Base-by-base conservation (phyloP, 1,140 invertebrate species). In the Hermetia illucens region DNA sequence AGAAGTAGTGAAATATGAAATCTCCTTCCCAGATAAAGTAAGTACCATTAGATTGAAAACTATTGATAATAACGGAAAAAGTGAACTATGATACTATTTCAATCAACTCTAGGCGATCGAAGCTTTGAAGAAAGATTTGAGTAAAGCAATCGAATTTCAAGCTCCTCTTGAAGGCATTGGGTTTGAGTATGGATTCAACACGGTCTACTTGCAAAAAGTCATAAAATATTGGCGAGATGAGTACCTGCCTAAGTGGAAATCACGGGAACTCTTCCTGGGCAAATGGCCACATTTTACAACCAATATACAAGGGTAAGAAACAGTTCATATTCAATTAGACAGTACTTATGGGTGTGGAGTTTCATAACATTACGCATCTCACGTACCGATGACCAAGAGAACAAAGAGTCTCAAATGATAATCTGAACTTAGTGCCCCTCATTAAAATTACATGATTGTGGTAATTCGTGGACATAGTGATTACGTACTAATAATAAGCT, bases 151-250 rank as follows among this genome's bases (percentile, higher is more conserved):
- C 52, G 6, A 12, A 12, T 48, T 40, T 0, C 40, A 57, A 0
- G 45, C 63, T n/a, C n/a, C n/a, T n/a, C n/a, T n/a, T n/a, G 4
- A n/a, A n/a, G n/a, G 71, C 80, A 0, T 48, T 88, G 29, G 73
- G 82, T 88, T 86, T 44, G 58, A 74, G 40, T 88, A 87, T 56
- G 86, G 86, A 2, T 77, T 88, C 39, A 83, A 85, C 51, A 65
- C 72, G 0, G 58, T 74, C 19, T 73, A 75, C 50, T 58, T 89
- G 3, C 63, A 72, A 38, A 63, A 71, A 45, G 53, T 89, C 21
- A 45, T 82, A 4, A 58, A 73, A 3, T 78, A 83, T 53, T 82
- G 82, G 85, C 52, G 59, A 12, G 72, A 73, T 19, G 65, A 79
- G 24, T 91, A 85, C 56, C 62, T 87, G 49, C 52, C 58, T 36